Conservation (phyloP, 2,113 vertebrate genomes). For the Hydrochoerus hydrochaeris region DNA sequence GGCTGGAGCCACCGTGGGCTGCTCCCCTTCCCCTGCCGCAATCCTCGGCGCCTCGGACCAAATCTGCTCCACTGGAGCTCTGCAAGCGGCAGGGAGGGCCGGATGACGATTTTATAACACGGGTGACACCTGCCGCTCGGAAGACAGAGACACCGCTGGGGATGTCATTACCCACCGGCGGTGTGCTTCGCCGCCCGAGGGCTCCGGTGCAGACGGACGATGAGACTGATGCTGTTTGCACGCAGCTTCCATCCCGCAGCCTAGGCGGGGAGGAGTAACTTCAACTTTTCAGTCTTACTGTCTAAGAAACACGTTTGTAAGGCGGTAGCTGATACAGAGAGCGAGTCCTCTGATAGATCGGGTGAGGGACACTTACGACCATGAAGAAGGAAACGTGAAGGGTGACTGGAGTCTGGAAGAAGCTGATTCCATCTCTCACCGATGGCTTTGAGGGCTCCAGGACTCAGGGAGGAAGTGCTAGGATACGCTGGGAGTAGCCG, state of each 20-base stretch:
- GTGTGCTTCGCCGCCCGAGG: not conserved
- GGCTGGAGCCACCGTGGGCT: not conserved
- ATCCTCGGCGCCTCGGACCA: not conserved
- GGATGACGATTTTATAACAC: not conserved
- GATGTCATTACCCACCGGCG: no score
- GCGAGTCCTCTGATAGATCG: not conserved
- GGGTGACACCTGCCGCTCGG: not conserved
- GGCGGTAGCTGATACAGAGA: not conserved
- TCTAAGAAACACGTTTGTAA: not conserved
- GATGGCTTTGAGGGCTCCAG: not conserved
- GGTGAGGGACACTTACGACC: not conserved
- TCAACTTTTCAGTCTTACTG: not conserved
- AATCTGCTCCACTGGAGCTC: not conserved
- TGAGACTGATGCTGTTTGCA: no score
- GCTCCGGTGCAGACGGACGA: not conserved
- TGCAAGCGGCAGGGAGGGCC: not conserved
- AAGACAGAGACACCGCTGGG: not conserved
- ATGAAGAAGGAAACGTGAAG: not conserved
- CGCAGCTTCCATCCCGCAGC: not conserved
- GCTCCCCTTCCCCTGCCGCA: not conserved
- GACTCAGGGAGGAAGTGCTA: not conserved
- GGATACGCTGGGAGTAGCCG: not conserved
- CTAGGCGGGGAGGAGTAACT: not conserved
- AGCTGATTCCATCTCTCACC: not conserved
- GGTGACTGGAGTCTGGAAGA: not conserved